These are phyloP conservation scores for Actinernus sp. DNA, from an alignment of 92 coral and sea anemone species.

Conservation along the genomic window DNA sequence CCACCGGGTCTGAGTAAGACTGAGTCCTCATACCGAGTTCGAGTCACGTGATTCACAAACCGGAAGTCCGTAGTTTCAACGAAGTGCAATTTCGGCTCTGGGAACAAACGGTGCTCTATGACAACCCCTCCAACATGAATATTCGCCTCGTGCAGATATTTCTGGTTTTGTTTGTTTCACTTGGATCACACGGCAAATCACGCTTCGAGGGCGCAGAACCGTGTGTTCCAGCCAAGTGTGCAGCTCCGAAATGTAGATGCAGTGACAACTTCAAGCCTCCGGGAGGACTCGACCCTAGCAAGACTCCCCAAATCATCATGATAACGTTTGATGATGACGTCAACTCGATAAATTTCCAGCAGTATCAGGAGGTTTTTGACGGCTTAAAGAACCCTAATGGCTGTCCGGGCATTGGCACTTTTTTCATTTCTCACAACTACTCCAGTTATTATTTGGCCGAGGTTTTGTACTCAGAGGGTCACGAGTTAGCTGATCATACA, in stretches of 20 bases:
- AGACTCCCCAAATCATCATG: slow-evolving; percentile 80
- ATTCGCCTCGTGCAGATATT: background rate
- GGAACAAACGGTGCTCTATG: too few relatives aligned
- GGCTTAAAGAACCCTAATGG: slow-evolving; percentile 73
- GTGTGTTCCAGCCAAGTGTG: slow-evolving; percentile 69
- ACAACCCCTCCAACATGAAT: too few relatives aligned
- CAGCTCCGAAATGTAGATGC: slow-evolving; percentile 75
- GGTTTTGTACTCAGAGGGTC: slow-evolving; percentile 71
- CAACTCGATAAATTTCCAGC: slow-evolving; percentile 31
- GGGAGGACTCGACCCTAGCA: slow-evolving; percentile 39
- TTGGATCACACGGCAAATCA: background rate
- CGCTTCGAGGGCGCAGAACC: slow-evolving; percentile 61
- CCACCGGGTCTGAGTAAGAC: too few relatives aligned
- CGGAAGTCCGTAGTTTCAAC: too few relatives aligned
- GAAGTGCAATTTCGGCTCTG: too few relatives aligned
- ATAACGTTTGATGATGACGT: slow-evolving; percentile 82
- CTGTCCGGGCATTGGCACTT: slow-evolving; percentile 77
- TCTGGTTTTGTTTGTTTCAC: background rate
- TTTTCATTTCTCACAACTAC: slow-evolving; percentile 78
- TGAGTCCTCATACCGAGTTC: too few relatives aligned
- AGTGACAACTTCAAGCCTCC: slow-evolving; percentile 79
- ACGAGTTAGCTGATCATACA: slow-evolving; percentile 79
- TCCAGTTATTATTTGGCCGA: slow-evolving; percentile 72
- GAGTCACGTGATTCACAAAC: too few relatives aligned
- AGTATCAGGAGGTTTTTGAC: slow-evolving; percentile 64